Evolutionary conservation across 2,797 vertebrate genomes (phyloP), one percentile per base, ranked within the genome.

Genomic region (Peromyscus eremicus): DNA sequence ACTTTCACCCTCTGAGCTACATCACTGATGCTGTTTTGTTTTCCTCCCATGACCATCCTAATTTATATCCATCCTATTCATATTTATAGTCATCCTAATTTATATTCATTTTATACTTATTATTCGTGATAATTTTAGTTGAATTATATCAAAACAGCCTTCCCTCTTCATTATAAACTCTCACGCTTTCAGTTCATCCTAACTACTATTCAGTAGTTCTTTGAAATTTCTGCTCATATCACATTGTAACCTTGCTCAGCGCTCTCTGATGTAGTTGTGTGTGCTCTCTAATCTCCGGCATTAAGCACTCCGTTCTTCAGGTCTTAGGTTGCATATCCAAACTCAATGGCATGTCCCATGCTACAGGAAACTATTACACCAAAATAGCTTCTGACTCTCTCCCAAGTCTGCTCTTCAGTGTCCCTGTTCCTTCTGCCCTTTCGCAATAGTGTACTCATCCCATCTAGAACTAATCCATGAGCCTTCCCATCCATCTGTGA

Each of bases 121-220:
- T 52, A 52, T 52, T 52, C 32, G 16, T 84, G n/a, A 49, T 92
- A 75, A 84, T 29, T 21, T 83, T 71, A 2, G 34, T 49, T 55
- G 37, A 12, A 85, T 91, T 79, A 55, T 17, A 43, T 40, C 29
- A 68, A 70, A 92, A 64, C 19, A 7, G 66, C 32, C 14, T 83
- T 6, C 21, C 80, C 40, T 70, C 9, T 27, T 68, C 89, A 25
- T 75, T 62, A 40, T 75, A 43, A 57, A 81, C 3, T 0, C 16
- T 19, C 13, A 5, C 91, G 7, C 91, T 95, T 95, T 93, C 6
- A 85, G 0, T 88, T 95, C 40, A 91, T 91, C 37, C 16, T 91
- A 70, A 91, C 94, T 64, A 82, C 1, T 14, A 86, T 85, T 82
- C 85, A 40, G 17, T 77, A 68, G 34, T 49, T 68, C 34, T 82